These are phyloP conservation scores for Pinctada fucata DNA, from an alignment of 2,888 invertebrate genomes.

Conservation along the genomic window DNA sequence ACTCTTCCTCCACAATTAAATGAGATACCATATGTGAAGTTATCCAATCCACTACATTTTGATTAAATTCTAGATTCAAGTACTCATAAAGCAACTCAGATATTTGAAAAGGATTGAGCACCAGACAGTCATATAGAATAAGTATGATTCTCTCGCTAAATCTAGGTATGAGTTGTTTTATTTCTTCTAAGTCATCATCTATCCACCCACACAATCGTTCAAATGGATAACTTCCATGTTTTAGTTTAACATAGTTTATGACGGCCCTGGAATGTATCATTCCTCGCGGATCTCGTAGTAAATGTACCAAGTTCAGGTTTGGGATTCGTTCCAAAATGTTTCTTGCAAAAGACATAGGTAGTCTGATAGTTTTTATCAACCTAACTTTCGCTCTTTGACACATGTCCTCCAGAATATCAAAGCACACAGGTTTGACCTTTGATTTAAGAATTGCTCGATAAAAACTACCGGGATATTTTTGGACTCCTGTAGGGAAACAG, in stretches of 20 bases:
- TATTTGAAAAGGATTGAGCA: neutral
- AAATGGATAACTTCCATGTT: neutral
- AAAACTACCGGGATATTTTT: neutral
- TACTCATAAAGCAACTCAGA: neutral
- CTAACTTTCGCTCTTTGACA: slow-evolving; percentile 16
- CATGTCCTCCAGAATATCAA: slow-evolving; percentile 7
- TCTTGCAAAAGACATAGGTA: slow-evolving; percentile 4
- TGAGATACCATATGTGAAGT: neutral
- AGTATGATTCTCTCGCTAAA: neutral
- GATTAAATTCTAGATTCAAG: neutral
- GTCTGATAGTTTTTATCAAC: slow-evolving; percentile 30
- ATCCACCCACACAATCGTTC: slow-evolving; percentile 13
- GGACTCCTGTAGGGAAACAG: neutral
- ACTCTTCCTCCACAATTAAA: neutral
- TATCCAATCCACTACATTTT: slow-evolving; percentile 5
- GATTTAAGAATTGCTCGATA: neutral
- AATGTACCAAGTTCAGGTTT: slow-evolving; percentile 30
- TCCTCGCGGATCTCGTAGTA: slow-evolving; percentile 34
- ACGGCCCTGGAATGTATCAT: slow-evolving; percentile 20
- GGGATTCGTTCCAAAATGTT: slow-evolving; percentile 5
- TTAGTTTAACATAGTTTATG: neutral
- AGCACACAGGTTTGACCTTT: neutral
- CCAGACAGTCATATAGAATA: slow-evolving; percentile 21
- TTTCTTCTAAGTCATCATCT: neutral
- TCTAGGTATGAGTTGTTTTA: too few species aligned